phyloP scores from a whole-genome alignment of 2,113 vertebrate species.

The Bubalus kerabau region DNA sequence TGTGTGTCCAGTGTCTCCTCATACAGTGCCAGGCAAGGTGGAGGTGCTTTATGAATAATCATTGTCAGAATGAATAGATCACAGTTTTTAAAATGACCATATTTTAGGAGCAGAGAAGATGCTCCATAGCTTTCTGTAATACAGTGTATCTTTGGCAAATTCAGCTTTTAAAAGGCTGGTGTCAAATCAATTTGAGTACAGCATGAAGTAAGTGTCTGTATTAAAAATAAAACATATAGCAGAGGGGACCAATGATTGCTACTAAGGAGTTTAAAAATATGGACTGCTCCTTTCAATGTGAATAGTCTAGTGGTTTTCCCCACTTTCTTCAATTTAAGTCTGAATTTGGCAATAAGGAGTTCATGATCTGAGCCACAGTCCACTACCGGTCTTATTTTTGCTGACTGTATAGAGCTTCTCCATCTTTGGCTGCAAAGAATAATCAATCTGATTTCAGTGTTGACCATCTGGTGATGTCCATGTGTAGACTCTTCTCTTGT shows the following conservation, averaged over 20 bases:
- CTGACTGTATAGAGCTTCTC: too few relatives aligned
- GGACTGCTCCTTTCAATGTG: constrained; percentile 17
- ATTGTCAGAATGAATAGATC: not conserved
- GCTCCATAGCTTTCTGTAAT: not conserved
- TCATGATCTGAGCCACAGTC: too few relatives aligned
- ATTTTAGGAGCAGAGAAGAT: not conserved
- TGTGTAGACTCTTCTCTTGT: too few relatives aligned
- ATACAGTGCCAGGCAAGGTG: not conserved
- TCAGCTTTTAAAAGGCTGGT: not conserved
- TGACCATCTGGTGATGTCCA: too few relatives aligned
- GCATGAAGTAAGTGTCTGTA: not conserved
- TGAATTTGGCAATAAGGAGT: not conserved
- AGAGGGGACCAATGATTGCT: constrained; percentile 13
- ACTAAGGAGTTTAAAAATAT: not conserved
- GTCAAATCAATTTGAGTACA: not conserved
- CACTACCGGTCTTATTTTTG: accelerated
- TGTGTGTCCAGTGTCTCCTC: not conserved
- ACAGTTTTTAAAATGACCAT: not conserved
- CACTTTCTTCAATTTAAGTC: not conserved
- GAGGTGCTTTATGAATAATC: not conserved
- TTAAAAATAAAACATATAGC: constrained; percentile 14
- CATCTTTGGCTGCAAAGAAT: too few relatives aligned
- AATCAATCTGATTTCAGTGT: too few relatives aligned
- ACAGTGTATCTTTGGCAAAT: not conserved
- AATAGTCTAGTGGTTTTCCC: not conserved